Conservation (phyloP, 1,140 invertebrate species). For the Aporrectodea caliginosa region DNA sequence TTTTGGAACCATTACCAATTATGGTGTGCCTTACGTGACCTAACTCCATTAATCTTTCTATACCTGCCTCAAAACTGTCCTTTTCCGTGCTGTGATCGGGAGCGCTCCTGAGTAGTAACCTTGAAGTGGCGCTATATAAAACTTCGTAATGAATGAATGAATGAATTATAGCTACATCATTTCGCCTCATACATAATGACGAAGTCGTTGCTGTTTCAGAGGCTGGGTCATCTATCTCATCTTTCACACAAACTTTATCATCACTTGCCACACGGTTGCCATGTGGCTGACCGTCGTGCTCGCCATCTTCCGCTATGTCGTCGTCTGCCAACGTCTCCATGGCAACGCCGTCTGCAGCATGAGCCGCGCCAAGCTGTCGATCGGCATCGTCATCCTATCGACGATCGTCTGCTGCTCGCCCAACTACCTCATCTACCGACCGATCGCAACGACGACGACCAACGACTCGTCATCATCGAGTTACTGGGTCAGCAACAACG, state of each 20-base stretch:
- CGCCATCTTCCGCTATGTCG: conserved; percentile 7
- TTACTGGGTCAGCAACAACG: conserved; percentile 3
- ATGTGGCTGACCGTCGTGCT: background rate
- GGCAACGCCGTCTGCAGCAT: conserved; percentile 9
- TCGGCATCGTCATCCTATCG: conserved; percentile 11
- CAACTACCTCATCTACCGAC: conserved; percentile 13
- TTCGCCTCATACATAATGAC: no score
- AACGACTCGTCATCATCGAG: conserved; percentile 5
- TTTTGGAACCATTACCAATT: no score
- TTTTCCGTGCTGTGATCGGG: no score
- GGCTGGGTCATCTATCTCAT: background rate
- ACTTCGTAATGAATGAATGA: no score
- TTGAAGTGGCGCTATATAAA: no score
- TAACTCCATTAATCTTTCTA: no score
- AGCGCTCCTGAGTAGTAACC: no score
- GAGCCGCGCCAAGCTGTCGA: conserved; percentile 10
- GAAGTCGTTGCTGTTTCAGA: no score
- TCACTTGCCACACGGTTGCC: background rate
- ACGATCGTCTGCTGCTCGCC: conserved; percentile 6
- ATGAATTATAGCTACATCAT: no score
- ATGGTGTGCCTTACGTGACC: no score
- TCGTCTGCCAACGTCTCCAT: conserved; percentile 18
- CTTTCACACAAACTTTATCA: background rate
- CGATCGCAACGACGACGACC: background rate
- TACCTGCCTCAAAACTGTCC: no score